Conservation (phyloP, 2,888 invertebrate genomes). For the Nymphalis polychloros region DNA sequence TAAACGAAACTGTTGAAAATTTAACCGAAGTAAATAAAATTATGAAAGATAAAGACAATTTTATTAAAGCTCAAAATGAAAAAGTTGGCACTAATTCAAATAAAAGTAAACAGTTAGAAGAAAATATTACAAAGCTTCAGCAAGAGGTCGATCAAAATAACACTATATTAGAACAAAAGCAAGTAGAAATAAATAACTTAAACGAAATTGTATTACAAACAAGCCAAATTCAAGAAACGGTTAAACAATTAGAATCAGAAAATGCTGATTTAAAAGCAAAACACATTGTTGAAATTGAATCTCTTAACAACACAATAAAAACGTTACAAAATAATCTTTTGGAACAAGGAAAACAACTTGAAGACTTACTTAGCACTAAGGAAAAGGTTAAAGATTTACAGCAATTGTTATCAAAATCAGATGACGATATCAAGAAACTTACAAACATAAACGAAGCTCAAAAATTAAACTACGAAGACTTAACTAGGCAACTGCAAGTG, state of each 20-base stretch:
- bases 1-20: slow-evolving; percentile 54
- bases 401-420: slow-evolving; percentile 67
- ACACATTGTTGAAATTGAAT: slow-evolving; percentile 64
- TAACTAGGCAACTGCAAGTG: slow-evolving; percentile 68
- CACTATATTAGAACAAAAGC: slow-evolving; percentile 56
- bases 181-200: slow-evolving; percentile 54
- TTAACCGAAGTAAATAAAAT: slow-evolving; percentile 54
- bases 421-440: slow-evolving; percentile 71
- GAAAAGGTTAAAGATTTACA: slow-evolving; percentile 70
- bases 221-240: slow-evolving; percentile 58
- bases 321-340: slow-evolving; percentile 57
- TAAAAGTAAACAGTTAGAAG: slow-evolving; percentile 56
- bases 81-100: slow-evolving; percentile 55
- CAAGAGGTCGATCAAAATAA: slow-evolving; percentile 56
- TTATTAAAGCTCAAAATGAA: slow-evolving; percentile 60
- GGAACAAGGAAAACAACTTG: slow-evolving; percentile 62
- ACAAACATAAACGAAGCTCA: slow-evolving; percentile 75
- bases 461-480: slow-evolving; percentile 74
- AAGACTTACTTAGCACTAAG: slow-evolving; percentile 61
- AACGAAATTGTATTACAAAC: slow-evolving; percentile 59
- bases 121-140: slow-evolving; percentile 57
- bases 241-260: slow-evolving; percentile 63
- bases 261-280: slow-evolving; percentile 63
- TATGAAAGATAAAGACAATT: slow-evolving; percentile 60
- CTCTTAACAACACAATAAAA: slow-evolving; percentile 61